Percentiles rank a stretch among this genome's conserved stretches.
These are phyloP conservation scores for Drosophila setosimentum DNA, from an alignment of 2,888 invertebrate species.

Conservation along the genomic window DNA sequence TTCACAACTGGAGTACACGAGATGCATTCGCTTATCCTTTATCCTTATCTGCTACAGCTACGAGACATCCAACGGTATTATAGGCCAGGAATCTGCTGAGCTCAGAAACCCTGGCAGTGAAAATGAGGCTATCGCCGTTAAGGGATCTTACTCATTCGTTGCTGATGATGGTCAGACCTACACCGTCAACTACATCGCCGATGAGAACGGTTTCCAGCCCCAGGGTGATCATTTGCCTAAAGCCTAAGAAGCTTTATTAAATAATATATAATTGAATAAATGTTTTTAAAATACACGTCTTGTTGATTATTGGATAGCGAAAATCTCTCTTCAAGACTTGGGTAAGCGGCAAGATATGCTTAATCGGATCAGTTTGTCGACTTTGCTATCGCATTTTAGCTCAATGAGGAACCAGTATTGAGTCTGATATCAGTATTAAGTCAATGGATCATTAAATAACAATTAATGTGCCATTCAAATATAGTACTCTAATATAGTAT, in stretches of 20 bases:
- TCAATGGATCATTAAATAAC: background rate
- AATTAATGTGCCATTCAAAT: background rate
- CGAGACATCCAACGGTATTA: conserved; percentile 75
- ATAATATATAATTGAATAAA: conserved; percentile 36
- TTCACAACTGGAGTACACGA: background rate
- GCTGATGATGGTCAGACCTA: conserved; percentile 72
- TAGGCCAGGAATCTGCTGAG: conserved; percentile 47
- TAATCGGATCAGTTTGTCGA: background rate
- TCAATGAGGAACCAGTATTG: background rate
- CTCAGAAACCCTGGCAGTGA: conserved; percentile 65
- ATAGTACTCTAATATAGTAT: background rate
- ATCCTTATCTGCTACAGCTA: conserved; percentile 4
- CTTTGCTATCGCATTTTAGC: background rate
- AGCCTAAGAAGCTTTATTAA: conserved; percentile 9
- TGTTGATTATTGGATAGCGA: background rate
- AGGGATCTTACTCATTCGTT: conserved; percentile 65
- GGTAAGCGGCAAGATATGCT: background rate
- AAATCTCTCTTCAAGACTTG: background rate
- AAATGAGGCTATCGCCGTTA: conserved; percentile 66
- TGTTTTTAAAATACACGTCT: conserved; percentile 46
- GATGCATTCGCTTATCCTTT: conserved; percentile 3
- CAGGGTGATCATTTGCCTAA: conserved; percentile 71
- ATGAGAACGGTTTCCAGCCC: conserved; percentile 87
- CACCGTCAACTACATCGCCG: conserved; percentile 70
- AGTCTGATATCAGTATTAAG: too few relatives aligned